Base-by-base conservation (phyloP, 2,797 vertebrate species). In the Lacerta agilis region DNA sequence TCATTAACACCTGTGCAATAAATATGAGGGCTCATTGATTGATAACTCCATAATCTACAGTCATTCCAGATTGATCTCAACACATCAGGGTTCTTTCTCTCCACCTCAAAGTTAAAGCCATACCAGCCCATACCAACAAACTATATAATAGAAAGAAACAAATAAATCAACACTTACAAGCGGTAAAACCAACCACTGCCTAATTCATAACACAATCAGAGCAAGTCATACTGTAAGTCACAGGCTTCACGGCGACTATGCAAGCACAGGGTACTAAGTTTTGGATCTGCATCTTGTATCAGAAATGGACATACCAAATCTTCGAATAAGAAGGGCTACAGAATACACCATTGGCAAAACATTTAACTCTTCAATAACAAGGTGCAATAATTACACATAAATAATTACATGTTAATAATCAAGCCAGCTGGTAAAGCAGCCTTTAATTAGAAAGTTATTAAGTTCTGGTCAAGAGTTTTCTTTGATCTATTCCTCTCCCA, bases 401-500 rank as follows among this genome's bases (percentile, higher is more conserved):
- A 75, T 71, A 45, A 79, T 0, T 73, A 83, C 61, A 83, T 85
- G 73, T 64, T 80, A 82, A 78, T 71, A 45, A 79, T 0, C 73
- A 90, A 92, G 85, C 55, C 45, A 38, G 61, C 86, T 64, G 73
- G 79, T 83, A 61, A 80, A 89, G 73, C 49, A 82, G 49, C 84
- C 87, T 89, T 87, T 18, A 61, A 36, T 11, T 20, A 69, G 91
- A 77, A 75, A 75, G 38, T 88, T 79, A 85, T 79, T 71, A 89
- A 55, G 66, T 86, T 85, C 67, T 38, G 55, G 81, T 75, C 78
- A 81, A 86, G 38, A 38, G 91, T 92, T 83, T 38, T 86, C 90
- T 58, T 82, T 69, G 25, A 92, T 79, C 90, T 87, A 81, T 45
- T 80, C 76, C 55, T 85, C 49, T 81, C 79, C 38, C 25, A 38